Evolutionary conservation across 2,888 invertebrate genomes (phyloP).

Genomic region (Steinernema carpocapsae): DNA sequence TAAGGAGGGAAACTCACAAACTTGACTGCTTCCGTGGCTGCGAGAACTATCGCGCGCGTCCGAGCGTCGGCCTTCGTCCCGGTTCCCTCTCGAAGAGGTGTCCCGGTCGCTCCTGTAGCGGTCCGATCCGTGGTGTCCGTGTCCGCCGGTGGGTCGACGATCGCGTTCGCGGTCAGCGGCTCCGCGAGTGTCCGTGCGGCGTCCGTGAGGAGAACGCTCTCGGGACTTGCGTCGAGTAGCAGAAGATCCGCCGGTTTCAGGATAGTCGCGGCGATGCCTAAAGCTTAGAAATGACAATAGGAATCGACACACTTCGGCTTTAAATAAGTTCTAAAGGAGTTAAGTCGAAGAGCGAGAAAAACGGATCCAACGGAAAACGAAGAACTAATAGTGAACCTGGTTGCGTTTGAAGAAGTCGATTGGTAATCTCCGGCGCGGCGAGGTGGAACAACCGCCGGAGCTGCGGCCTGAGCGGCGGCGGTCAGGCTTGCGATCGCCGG

Average conservation of each 20-base stretch:
- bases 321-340: neutral
- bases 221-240: slow-evolving; percentile 4
- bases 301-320: neutral
- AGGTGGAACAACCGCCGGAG: neutral
- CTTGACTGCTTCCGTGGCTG: neutral
- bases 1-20: neutral
- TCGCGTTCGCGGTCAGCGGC: slow-evolving; percentile 6
- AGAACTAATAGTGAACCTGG: slow-evolving; percentile 20
- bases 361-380: too few relatives aligned
- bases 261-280: slow-evolving; percentile 16
- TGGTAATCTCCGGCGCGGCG: slow-evolving; percentile 12
- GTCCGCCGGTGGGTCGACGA: neutral
- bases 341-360: too few relatives aligned
- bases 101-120: slow-evolving; percentile 12
- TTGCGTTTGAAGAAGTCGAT: slow-evolving; percentile 11
- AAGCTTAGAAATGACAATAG: neutral
- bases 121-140: neutral
- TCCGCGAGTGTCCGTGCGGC: slow-evolving; percentile 4
- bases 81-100: neutral
- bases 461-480: neutral
- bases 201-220: neutral
- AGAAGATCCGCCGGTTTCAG: neutral
- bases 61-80: neutral
- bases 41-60: slow-evolving; percentile 24
- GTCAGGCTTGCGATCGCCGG: neutral